These are phyloP conservation scores for Rhea americana DNA, from an alignment of 2,113 vertebrate species.

Conservation along the genomic window DNA sequence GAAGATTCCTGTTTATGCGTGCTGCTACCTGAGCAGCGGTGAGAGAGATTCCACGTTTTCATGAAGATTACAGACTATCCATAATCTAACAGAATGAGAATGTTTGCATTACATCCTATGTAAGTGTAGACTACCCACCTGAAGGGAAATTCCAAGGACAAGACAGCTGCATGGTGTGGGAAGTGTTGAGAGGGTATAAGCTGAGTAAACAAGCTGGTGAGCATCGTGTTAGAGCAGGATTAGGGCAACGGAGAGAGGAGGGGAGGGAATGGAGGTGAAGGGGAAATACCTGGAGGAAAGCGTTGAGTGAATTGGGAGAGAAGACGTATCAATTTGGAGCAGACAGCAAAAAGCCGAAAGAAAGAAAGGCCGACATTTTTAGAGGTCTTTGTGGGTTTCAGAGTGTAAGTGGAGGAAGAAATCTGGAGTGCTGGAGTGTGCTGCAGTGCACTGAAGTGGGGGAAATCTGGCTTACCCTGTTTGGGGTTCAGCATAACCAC, in stretches of 20 bases:
- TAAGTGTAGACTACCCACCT: neutral
- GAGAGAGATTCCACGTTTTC: too few relatives aligned
- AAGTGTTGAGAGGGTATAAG: neutral
- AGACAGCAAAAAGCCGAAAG: neutral
- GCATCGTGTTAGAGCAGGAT: neutral
- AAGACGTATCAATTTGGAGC: neutral
- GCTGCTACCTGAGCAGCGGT: neutral
- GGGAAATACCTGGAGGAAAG: neutral
- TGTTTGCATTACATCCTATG: neutral
- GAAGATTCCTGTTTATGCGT: neutral
- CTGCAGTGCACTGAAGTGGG: neutral
- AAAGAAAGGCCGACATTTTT: neutral
- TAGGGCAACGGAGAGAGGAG: neutral
- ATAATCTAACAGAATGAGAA: neutral
- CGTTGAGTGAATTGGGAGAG: neutral
- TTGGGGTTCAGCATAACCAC: neutral
- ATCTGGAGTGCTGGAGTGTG: neutral
- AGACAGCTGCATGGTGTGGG: neutral
- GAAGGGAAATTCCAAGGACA: neutral
- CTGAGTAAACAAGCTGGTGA: neutral
- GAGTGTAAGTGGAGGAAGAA: neutral
- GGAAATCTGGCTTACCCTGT: rapidly evolving
- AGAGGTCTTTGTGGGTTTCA: neutral
- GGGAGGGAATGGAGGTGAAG: neutral
- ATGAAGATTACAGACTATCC: rapidly evolving